These are phyloP conservation scores for Papilio demoleus DNA, from an alignment of 2,888 invertebrate species.

Conservation along the genomic window DNA sequence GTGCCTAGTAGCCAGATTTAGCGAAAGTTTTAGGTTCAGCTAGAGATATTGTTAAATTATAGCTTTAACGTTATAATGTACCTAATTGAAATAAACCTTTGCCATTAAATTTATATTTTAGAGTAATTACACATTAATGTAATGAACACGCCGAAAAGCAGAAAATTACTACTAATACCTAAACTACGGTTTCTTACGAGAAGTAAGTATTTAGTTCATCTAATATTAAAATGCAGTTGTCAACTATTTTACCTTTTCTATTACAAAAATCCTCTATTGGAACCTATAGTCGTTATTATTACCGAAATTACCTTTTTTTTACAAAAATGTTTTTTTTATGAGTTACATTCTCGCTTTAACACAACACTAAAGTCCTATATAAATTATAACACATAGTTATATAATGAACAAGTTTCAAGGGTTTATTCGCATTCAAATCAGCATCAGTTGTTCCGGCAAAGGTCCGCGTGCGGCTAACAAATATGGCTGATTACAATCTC, in stretches of 20 bases:
- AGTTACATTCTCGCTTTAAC: background rate
- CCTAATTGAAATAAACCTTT: background rate
- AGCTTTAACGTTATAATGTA: constrained; percentile 25
- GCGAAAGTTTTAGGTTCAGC: constrained; percentile 32
- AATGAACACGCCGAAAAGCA: background rate
- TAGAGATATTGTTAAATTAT: constrained; percentile 33
- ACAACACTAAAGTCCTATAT: background rate
- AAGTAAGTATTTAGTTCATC: too few relatives aligned
- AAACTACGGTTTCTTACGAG: too few relatives aligned
- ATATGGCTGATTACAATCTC: constrained; percentile 60
- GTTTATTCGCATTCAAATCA: constrained; percentile 44
- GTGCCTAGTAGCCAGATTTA: constrained; percentile 30
- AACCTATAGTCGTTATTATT: too few relatives aligned
- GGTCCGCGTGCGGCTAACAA: constrained; percentile 52
- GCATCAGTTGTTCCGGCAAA: constrained; percentile 47
- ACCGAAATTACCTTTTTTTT: too few relatives aligned
- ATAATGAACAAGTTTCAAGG: constrained; percentile 5
- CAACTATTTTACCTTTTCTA: background rate
- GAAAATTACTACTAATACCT: too few relatives aligned
- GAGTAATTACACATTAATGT: too few relatives aligned
- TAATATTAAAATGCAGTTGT: too few relatives aligned
- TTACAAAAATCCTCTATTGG: background rate
- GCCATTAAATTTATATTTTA: background rate
- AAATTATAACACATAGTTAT: constrained; percentile 17
- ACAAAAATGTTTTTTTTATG: too few relatives aligned